Conservation (phyloP, 2,888 invertebrate genomes). For the Melangyna quadrimaculata region DNA sequence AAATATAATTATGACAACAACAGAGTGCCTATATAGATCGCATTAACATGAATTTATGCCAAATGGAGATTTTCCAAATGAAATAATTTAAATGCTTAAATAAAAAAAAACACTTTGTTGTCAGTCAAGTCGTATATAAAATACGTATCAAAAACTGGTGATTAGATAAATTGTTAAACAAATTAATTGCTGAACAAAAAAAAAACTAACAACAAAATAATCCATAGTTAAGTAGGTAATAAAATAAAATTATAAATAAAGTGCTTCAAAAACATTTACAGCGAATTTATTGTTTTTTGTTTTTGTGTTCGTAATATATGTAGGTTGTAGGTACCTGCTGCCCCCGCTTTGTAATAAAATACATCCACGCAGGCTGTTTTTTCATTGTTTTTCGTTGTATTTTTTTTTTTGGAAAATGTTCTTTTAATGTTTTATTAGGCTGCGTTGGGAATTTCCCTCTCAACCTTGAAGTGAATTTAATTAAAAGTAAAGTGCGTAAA, state of each 20-base stretch:
- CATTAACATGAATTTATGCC: constrained; percentile 46
- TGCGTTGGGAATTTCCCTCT: constrained; percentile 21
- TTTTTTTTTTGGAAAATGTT: constrained; percentile 7
- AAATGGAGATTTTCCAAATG: constrained; percentile 37
- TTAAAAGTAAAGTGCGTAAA: constrained; percentile 36
- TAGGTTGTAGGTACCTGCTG: no score
- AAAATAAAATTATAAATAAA: constrained; percentile 22
- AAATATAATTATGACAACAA: not conserved
- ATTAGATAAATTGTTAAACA: constrained; percentile 3
- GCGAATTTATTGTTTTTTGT: not conserved
- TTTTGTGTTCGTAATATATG: not conserved
- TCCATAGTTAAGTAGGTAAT: not conserved
- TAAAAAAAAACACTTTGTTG: not conserved
- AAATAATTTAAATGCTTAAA: not conserved
- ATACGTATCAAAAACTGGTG: no score
- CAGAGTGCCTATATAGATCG: not conserved
- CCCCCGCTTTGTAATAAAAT: constrained; percentile 5
- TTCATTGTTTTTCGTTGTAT: not conserved
- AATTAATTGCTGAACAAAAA: constrained; percentile 15
- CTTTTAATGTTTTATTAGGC: constrained; percentile 27
- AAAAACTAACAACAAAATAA: not conserved
- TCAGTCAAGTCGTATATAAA: not conserved
- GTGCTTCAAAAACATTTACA: constrained; percentile 5
- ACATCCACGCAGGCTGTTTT: no score
- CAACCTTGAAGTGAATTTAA: constrained; percentile 31